Conservation (phyloP, 2,888 invertebrate genomes). For the Cinara cedri region DNA sequence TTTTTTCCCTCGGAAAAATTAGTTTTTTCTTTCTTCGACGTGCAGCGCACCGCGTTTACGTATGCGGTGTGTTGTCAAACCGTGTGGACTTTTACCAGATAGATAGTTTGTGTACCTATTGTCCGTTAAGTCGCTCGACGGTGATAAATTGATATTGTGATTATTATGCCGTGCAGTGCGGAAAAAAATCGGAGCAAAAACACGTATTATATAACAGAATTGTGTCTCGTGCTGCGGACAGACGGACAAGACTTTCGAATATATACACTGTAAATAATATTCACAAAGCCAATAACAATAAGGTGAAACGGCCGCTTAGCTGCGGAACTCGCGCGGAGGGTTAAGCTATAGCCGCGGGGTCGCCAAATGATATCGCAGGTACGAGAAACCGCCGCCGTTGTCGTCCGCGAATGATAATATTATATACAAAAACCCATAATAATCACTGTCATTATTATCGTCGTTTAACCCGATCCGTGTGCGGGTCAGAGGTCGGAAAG, state of each 20-base stretch:
- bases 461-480: neutral
- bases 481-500: slow-evolving; percentile 6
- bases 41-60: too few relatives aligned
- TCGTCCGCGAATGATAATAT: neutral
- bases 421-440: slow-evolving; percentile 18
- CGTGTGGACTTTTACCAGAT: slow-evolving; percentile 1
- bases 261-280: neutral
- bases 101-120: neutral
- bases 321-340: neutral
- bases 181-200: slow-evolving; percentile 20
- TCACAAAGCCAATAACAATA: neutral
- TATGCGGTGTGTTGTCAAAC: neutral
- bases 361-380: neutral
- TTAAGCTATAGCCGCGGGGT: slow-evolving; percentile 2
- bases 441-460: slow-evolving; percentile 29
- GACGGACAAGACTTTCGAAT: slow-evolving; percentile 21
- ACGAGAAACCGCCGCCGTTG: neutral
- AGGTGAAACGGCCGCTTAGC: neutral
- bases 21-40: too few relatives aligned
- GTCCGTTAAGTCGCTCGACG: neutral
- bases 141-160: slow-evolving; percentile 3
- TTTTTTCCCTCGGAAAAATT: neutral
- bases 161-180: too few relatives aligned
- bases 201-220: neutral
- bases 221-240: neutral